Evolutionary conservation across 2,113 vertebrate species (phyloP).

Genomic region (Poecilia latipinna): DNA sequence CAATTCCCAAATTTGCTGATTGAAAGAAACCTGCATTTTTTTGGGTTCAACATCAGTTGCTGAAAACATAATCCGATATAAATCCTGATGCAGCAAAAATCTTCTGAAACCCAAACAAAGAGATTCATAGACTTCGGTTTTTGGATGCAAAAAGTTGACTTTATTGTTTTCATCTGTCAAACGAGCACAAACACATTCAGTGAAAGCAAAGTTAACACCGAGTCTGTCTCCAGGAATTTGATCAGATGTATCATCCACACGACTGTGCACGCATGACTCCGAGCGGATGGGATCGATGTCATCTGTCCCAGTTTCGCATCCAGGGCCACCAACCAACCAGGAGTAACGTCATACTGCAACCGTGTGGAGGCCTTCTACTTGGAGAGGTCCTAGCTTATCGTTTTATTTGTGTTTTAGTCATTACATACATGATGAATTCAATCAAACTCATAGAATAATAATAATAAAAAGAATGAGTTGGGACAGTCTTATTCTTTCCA

Average conservation of each 20-base stretch:
- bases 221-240: slow-evolving; percentile 49
- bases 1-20: no score
- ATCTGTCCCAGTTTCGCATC: slow-evolving; percentile 25
- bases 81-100: neutral
- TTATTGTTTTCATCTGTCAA: slow-evolving; percentile 68
- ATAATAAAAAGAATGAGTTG: neutral
- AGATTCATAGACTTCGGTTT: neutral
- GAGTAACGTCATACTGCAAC: slow-evolving; percentile 16
- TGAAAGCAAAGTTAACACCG: slow-evolving; percentile 35
- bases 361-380: slow-evolving; percentile 67
- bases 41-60: no score
- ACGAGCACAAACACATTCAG: slow-evolving; percentile 39
- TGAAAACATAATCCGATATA: neutral
- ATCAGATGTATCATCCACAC: slow-evolving; percentile 70
- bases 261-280: slow-evolving; percentile 31
- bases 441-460: neutral
- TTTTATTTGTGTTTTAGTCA: slow-evolving; percentile 13
- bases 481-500: neutral
- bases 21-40: no score
- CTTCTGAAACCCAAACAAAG: neutral
- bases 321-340: slow-evolving; percentile 2
- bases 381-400: slow-evolving; percentile 36
- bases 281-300: slow-evolving; percentile 38
- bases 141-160: slow-evolving; percentile 55
- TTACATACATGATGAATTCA: neutral